Base-by-base conservation (phyloP, 30 jellyfish, hydroid and myxozoan genomes). In the Cassiopea andromeda region DNA sequence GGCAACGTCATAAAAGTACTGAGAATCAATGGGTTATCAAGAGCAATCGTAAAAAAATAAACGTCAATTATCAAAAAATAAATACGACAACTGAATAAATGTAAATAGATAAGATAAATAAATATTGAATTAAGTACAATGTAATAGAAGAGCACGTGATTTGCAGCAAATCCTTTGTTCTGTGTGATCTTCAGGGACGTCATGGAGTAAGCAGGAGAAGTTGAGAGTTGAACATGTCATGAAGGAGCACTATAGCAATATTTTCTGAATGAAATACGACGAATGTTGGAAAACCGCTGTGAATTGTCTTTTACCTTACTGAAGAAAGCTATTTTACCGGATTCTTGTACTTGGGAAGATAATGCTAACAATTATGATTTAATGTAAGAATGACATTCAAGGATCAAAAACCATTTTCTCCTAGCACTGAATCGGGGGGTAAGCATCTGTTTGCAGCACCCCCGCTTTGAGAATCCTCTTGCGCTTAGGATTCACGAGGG, bases 381-480 rank as follows among this genome's bases (percentile, higher is more conserved):
- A 59, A 80, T 7, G 60, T n/a, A 27, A 45, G 4, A 49, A 13
- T 67, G 67, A 69, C 1, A 68, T 8, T 46, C 68, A 77, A n/a
- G 50, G 94, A 87, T 87, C 94, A 87, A 78, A 66, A 47, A 17
- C 76, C 48, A 87, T 77, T 49, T 87, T 87, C 94, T 87, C 94
- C 90, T 48, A 10, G 13, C 1, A 1, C 1, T 17, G 54, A 78
- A 46, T 69, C 90, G 74, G 94, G 94, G 94, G 94, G 85, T 76
- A 69, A 77, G 85, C 89, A 87, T 77, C 94, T 87, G 89, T 64
- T 80, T 19, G 46, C 78, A 48, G 72, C 76, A 60, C 94, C 92
- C 94, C 94, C 77, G 87, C 94, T 73, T 80, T 79, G 89, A 45
- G 9, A 47, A 48, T 72, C 83, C 78, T 59, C 54, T 87, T 46